Conservation (phyloP, 2,113 vertebrate genomes). For the Sula dactylatra region DNA sequence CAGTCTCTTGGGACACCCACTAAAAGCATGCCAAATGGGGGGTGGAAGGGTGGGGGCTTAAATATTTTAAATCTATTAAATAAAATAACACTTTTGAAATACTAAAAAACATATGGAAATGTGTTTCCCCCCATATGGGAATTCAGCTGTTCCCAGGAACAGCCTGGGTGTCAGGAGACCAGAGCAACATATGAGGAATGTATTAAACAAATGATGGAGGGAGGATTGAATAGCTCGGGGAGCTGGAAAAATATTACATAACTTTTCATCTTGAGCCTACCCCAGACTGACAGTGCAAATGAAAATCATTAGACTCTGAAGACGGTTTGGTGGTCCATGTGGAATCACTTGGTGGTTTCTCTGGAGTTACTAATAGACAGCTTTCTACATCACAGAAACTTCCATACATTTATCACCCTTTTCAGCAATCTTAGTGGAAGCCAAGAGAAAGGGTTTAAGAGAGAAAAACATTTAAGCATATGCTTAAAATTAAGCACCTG, state of each 20-base stretch:
- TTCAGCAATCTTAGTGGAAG: background rate
- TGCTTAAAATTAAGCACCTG: constrained; percentile 63
- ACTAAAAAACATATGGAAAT: constrained; percentile 34
- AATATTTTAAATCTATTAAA: constrained; percentile 54
- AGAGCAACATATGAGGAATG: constrained; percentile 59
- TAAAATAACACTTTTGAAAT: constrained; percentile 46
- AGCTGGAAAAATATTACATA: constrained; percentile 55
- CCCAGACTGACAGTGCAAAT: constrained; percentile 15
- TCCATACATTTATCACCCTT: constrained; percentile 56
- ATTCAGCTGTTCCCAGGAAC: constrained; percentile 47
- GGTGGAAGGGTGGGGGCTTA: background rate
- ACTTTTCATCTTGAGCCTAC: constrained; percentile 42
- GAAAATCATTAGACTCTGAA: constrained; percentile 58
- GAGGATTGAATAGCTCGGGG: background rate
- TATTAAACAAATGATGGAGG: constrained; percentile 55
- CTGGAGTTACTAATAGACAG: constrained; percentile 58
- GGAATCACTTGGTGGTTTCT: constrained; percentile 66
- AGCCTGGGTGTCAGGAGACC: constrained; percentile 47
- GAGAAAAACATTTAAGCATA: constrained; percentile 40
- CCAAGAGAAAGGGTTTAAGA: constrained; percentile 28
- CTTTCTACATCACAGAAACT: constrained; percentile 58
- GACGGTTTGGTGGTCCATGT: constrained; percentile 50
- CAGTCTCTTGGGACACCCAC: background rate
- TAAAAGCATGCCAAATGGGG: background rate
- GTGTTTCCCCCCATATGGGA: constrained; percentile 32